A percentile compares a stretch with the other conserved stretches of the same genome.
phyloP scores from a whole-genome alignment of 1,140 invertebrate genomes.

The Papilio xuthus region DNA sequence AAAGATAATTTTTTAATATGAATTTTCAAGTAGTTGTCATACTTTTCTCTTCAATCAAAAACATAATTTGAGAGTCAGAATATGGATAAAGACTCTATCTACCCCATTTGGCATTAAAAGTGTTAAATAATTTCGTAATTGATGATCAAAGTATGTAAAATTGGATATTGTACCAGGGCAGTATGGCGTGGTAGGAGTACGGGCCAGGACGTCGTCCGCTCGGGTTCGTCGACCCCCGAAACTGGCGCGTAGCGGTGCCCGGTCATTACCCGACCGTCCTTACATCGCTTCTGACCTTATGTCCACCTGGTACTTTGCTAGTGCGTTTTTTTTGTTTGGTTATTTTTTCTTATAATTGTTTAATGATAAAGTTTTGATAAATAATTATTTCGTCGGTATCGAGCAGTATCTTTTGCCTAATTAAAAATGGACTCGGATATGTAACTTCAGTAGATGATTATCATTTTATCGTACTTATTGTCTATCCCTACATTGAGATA shows the following conservation, averaged over 20 bases:
- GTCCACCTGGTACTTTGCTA: constrained; percentile 67
- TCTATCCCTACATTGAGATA: background rate
- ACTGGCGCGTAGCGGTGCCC: constrained; percentile 78
- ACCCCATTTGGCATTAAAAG: background rate
- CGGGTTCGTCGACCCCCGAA: constrained; percentile 75
- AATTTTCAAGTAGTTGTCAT: too few species aligned
- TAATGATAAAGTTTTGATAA: background rate
- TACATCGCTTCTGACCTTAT: constrained; percentile 71
- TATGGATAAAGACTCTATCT: background rate
- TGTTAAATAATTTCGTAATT: background rate
- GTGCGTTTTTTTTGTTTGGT: constrained; percentile 39
- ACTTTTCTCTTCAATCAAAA: too few species aligned
- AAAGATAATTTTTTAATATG: too few species aligned
- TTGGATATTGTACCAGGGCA: constrained; percentile 61
- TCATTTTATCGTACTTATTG: background rate
- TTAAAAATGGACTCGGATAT: background rate
- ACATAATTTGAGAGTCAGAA: too few species aligned
- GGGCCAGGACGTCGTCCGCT: constrained; percentile 66
- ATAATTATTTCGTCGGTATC: background rate
- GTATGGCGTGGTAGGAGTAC: constrained; percentile 61
- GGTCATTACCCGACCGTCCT: constrained; percentile 79
- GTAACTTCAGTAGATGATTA: background rate
- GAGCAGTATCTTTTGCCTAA: too few species aligned
- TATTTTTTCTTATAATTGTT: background rate
- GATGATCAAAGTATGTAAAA: constrained; percentile 15